Conservation (phyloP, 2,113 vertebrate genomes). For the Larimichthys crocea region DNA sequence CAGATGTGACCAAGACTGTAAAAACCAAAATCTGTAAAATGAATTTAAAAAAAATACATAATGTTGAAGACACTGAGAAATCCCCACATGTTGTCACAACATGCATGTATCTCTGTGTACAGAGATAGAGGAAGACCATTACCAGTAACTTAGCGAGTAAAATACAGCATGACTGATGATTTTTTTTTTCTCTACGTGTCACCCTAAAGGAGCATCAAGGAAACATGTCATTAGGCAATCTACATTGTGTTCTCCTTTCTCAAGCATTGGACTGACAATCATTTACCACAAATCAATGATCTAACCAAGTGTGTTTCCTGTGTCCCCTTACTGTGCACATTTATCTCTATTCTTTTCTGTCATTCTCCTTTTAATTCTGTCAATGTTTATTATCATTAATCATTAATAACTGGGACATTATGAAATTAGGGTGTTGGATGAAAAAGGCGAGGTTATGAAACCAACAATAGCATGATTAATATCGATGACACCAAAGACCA, state of each 20-base stretch:
- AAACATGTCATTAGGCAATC: slow-evolving; percentile 6
- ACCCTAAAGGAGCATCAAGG: neutral
- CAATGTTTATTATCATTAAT: too few relatives aligned
- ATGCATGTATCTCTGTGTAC: neutral
- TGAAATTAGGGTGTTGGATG: too few relatives aligned
- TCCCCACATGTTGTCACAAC: slow-evolving; percentile 48
- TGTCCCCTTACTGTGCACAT: neutral
- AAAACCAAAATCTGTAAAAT: too few relatives aligned
- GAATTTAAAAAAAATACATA: neutral
- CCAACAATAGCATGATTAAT: neutral
- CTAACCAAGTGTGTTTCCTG: neutral
- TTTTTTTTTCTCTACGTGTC: slow-evolving; percentile 10
- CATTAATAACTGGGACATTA: neutral
- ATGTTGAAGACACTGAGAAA: slow-evolving; percentile 6
- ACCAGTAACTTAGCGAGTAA: slow-evolving; percentile 49
- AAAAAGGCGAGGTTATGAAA: neutral
- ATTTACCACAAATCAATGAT: neutral
- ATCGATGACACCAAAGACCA: neutral
- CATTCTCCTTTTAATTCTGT: neutral
- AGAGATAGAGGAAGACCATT: too few relatives aligned
- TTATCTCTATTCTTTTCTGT: neutral
- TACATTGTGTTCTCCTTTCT: slow-evolving; percentile 21
- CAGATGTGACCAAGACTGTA: too few relatives aligned
- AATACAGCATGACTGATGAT: slow-evolving; percentile 31
- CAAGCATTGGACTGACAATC: neutral